A percentile compares a stretch with the other conserved stretches of the same genome.
Conservation (phyloP, 2,888 invertebrate species). For the Linnaemya vulpina region DNA sequence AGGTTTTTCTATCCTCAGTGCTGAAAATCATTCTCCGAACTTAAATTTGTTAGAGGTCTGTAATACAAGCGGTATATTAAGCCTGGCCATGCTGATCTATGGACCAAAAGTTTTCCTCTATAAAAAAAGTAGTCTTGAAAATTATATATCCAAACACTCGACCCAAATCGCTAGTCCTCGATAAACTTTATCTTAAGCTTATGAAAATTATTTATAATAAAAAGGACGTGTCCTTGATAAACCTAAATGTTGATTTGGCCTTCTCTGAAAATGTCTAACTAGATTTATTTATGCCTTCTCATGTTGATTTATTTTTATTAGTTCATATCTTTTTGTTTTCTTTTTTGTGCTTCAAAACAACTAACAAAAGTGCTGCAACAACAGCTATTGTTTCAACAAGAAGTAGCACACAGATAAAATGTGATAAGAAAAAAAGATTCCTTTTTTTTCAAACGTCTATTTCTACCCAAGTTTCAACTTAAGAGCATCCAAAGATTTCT, state of each 20-base stretch:
- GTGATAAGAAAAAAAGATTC: slow-evolving; percentile 30
- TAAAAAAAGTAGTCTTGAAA: too few species aligned
- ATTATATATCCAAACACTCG: too few species aligned
- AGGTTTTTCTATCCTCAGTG: too few species aligned
- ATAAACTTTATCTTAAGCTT: too few species aligned
- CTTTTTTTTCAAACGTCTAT: not conserved
- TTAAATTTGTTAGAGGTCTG: too few species aligned
- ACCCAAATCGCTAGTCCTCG: too few species aligned
- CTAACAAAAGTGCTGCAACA: slow-evolving; percentile 31
- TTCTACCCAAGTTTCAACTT: slow-evolving; percentile 27
- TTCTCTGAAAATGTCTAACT: slow-evolving; percentile 1
- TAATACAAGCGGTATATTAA: too few species aligned
- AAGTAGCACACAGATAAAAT: slow-evolving; percentile 50
- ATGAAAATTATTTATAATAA: too few species aligned
- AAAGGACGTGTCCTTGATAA: too few species aligned
- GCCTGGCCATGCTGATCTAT: too few species aligned
- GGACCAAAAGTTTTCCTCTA: too few species aligned
- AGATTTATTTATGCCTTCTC: not conserved
- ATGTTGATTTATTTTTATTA: slow-evolving; percentile 43
- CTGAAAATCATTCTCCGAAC: too few species aligned
- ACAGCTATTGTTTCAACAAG: slow-evolving; percentile 19
- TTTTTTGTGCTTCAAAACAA: not conserved
- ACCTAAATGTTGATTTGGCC: slow-evolving; percentile 1
- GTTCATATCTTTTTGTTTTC: not conserved
- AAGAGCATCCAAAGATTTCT: slow-evolving; percentile 29